phyloP scores from a whole-genome alignment of 2,797 vertebrate species.

The Dermochelys coriacea region DNA sequence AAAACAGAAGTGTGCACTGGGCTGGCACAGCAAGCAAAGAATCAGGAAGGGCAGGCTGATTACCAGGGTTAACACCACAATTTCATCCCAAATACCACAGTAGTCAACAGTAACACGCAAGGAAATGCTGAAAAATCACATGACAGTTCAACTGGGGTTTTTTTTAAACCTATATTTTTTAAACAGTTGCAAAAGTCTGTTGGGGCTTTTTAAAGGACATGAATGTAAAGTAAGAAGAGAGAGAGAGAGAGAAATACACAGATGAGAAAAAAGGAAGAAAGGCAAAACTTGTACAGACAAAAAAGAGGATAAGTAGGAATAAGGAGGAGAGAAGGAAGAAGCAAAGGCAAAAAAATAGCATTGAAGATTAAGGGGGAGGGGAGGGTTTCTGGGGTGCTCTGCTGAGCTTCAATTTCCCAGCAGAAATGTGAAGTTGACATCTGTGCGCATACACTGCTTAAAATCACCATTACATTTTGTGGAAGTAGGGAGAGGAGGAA shows the following conservation, averaged over 20 bases:
- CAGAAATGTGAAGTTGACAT: slow-evolving; percentile 13
- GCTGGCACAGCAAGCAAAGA: slow-evolving; percentile 5
- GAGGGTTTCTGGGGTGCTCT: neutral
- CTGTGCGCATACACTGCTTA: neutral
- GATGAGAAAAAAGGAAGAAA: neutral
- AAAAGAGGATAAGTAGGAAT: neutral
- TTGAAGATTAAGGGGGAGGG: neutral
- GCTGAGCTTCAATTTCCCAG: neutral
- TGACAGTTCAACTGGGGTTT: neutral
- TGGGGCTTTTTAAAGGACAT: neutral
- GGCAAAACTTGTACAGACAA: neutral
- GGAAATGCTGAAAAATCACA: slow-evolving; percentile 27
- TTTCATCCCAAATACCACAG: slow-evolving; percentile 20
- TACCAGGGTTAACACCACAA: neutral
- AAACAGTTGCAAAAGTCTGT: neutral
- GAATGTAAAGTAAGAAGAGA: neutral
- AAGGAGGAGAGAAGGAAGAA: neutral
- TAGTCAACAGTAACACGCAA: slow-evolving; percentile 46
- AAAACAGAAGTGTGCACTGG: neutral
- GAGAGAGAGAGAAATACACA: neutral
- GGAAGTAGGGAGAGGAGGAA: neutral
- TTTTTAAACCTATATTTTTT: neutral
- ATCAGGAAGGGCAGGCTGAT: slow-evolving; percentile 36
- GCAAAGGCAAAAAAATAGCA: neutral
- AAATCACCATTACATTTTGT: neutral